Base-by-base conservation (phyloP, 2,797 vertebrate genomes). In the Kryptolebias ocellatus region DNA sequence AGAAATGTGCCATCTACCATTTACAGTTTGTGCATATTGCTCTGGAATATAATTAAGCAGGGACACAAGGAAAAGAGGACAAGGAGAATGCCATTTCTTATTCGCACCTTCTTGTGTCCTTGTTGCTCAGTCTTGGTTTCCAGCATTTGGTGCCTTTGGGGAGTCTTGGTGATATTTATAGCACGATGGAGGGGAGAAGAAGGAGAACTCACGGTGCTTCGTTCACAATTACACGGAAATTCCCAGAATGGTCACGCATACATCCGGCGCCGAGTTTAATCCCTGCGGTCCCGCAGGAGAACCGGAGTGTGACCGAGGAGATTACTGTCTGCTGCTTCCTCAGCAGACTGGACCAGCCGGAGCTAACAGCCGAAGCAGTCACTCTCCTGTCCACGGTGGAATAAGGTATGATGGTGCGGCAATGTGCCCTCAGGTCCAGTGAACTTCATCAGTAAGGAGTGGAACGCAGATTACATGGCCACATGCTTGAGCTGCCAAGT, bases 221-320 rank as follows among this genome's bases (percentile, higher is more conserved):
- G 76, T 83, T 90, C 78, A 89, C 92, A 92, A 93, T 94, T 92
- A 91, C 90, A 92, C 81, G 89, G 91, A 93, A 90, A 93, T 93
- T 91, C 83, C 83, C 76, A 42, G 88, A 84, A 84, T 67, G 76
- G 92, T 92, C 92, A 93, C 80, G 88, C 90, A 81, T 90, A 75
- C 83, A 85, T 85, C 84, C 88, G 76, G 79, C 54, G 79, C 86
- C 18, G 61, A 83, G 75, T 89, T 90, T 91, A 92, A 91, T 93
- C 91, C 91, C 67, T 47, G 74, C 80, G 64, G 84, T 90, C 87
- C 89, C 27, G 39, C 54, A 70, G 87, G 89, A 92, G 77, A 89
- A 81, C 81, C 42, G 58, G 79, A 85, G 90, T 85, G 92, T 91
- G 92, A 93, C 92, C 67, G 75, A 92, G 82, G 87, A 89, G 90